Percentiles rank a stretch among this genome's conserved stretches.
Evolutionary conservation across 64 coral and sea anemone species (phyloP).

Genomic region (Dendronephthya gigantea): DNA sequence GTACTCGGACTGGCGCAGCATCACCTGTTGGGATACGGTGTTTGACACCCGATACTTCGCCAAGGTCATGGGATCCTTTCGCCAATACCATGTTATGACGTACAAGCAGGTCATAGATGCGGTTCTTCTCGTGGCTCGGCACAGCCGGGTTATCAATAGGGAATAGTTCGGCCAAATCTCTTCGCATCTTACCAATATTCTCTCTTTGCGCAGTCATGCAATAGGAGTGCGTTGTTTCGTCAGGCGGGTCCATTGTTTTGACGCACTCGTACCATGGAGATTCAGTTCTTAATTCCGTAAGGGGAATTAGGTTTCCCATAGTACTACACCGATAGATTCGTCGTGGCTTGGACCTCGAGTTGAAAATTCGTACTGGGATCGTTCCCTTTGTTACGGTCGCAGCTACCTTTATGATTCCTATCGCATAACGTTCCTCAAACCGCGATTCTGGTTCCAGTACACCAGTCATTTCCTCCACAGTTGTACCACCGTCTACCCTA

Average conservation of each 20-base stretch:
- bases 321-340: not conserved
- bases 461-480: not conserved
- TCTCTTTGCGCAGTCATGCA: too few relatives aligned
- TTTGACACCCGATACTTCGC: too few relatives aligned
- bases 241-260: too few relatives aligned
- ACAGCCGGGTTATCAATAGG: too few relatives aligned
- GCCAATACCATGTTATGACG: not conserved
- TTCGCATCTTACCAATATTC: too few relatives aligned
- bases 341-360: not conserved
- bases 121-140: too few relatives aligned
- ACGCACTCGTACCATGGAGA: not conserved
- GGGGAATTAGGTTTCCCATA: not conserved
- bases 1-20: too few relatives aligned
- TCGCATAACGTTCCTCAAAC: not conserved
- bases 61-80: too few relatives aligned
- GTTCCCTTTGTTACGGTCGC: not conserved
- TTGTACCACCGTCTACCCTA: conserved; percentile 16
- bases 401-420: not conserved
- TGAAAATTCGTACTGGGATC: conserved; percentile 12
- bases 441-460: not conserved
- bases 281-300: too few relatives aligned
- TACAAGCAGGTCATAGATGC: not conserved
- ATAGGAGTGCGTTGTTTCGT: too few relatives aligned
- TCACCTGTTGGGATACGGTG: too few relatives aligned
- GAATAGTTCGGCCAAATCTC: too few relatives aligned